These are phyloP conservation scores for Drosophila aff. DNA, from an alignment of 1,140 invertebrate species.

Conservation along the genomic window DNA sequence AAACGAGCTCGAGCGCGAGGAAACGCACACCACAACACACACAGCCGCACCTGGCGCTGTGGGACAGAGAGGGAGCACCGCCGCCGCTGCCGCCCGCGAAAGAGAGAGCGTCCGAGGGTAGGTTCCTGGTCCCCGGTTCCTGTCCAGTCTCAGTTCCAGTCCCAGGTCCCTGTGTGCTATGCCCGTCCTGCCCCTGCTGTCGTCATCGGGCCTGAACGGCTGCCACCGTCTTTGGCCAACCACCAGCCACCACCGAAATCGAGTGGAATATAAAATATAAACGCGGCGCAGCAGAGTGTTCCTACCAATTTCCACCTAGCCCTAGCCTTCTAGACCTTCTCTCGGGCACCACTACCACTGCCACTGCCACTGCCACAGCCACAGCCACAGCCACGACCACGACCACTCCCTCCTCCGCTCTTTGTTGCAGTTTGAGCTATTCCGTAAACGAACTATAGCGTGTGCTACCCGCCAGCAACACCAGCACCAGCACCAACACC, in stretches of 20 bases:
- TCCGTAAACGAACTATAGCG: conserved; percentile 56
- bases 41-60: conserved; percentile 30
- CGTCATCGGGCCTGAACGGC: conserved; percentile 59
- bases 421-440: conserved; percentile 51
- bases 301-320: conserved; percentile 74
- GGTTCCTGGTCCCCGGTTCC: conserved; percentile 35
- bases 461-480: conserved; percentile 30
- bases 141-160: conserved; percentile 7
- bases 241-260: conserved; percentile 74
- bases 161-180: not conserved
- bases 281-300: conserved; percentile 30
- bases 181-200: conserved; percentile 40
- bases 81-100: conserved; percentile 12
- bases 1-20: conserved; percentile 26
- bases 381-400: conserved; percentile 12
- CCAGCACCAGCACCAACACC: not conserved
- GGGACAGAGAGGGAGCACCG: conserved; percentile 16
- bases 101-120: conserved; percentile 55
- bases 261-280: conserved; percentile 40
- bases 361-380: conserved; percentile 12
- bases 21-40: conserved; percentile 31
- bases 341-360: conserved; percentile 7
- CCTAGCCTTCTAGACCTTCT: conserved; percentile 57
- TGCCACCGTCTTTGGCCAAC: conserved; percentile 70
- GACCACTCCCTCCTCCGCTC: conserved; percentile 66